These are phyloP conservation scores for Leptopterna dolabrata DNA, from an alignment of 2,888 invertebrate genomes.

Conservation along the genomic window DNA sequence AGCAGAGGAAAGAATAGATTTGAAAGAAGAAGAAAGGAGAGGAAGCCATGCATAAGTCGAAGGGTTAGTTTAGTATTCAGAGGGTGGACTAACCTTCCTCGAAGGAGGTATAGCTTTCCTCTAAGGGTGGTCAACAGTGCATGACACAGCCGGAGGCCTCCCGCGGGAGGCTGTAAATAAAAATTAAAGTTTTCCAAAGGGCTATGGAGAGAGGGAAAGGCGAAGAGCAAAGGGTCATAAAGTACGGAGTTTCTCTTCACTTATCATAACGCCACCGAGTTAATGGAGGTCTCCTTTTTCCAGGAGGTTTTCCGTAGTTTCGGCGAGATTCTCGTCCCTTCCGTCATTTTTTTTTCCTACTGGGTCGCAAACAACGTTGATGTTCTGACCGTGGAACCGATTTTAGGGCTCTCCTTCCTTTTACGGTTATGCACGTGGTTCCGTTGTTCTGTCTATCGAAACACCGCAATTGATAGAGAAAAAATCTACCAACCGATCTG, in stretches of 20 bases:
- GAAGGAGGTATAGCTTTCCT: background rate
- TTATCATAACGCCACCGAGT: constrained; percentile 31
- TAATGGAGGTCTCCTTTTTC: constrained; percentile 12
- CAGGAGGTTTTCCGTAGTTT: background rate
- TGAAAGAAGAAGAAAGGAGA: background rate
- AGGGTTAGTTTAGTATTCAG: constrained; percentile 7
- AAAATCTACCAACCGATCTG: too few relatives aligned
- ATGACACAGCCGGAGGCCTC: constrained; percentile 32
- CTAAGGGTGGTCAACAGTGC: constrained; percentile 44
- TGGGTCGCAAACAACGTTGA: background rate
- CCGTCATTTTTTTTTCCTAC: background rate
- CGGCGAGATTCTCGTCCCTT: background rate
- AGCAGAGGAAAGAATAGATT: background rate
- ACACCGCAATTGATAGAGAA: too few relatives aligned
- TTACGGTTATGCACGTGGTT: too few relatives aligned
- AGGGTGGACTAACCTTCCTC: background rate
- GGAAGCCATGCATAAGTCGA: background rate
- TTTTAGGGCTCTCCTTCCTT: too few relatives aligned
- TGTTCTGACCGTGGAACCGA: too few relatives aligned
- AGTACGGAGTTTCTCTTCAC: constrained; percentile 39
- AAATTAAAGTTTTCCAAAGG: constrained; percentile 48
- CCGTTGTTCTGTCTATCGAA: too few relatives aligned
- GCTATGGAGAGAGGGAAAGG: background rate
- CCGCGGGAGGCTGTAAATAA: constrained; percentile 51
- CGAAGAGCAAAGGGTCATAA: constrained; percentile 35